Evolutionary conservation across 2,888 invertebrate genomes (phyloP).

Genomic region (Brachyptera putata): DNA sequence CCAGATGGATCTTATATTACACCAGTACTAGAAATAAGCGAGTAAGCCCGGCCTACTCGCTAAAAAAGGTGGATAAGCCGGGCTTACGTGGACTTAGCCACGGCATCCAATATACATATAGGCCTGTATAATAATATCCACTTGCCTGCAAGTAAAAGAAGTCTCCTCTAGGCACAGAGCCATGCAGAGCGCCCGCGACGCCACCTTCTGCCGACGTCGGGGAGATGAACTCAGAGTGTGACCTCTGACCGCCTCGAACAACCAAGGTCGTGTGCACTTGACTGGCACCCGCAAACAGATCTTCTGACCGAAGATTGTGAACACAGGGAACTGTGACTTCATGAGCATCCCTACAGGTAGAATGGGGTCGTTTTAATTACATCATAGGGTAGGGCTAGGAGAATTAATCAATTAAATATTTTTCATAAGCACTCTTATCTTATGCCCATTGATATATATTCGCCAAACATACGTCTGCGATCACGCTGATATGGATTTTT

Average conservation of each 20-base stretch:
- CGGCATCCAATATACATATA: conserved; percentile 1
- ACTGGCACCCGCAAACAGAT: conserved; percentile 39
- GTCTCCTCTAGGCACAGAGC: conserved; percentile 43
- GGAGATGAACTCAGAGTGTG: conserved; percentile 38
- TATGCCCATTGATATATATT: too few species aligned
- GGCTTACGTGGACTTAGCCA: too few species aligned
- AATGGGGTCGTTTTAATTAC: too few species aligned
- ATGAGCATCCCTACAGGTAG: conserved; percentile 40
- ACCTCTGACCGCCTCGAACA: conserved; percentile 43
- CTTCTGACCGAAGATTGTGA: conserved; percentile 43
- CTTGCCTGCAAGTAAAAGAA: conserved; percentile 45
- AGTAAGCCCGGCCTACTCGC: too few species aligned
- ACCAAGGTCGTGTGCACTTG: conserved; percentile 42
- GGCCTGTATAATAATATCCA: conserved; percentile 29
- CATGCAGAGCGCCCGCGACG: conserved; percentile 41
- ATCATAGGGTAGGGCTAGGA: too few species aligned
- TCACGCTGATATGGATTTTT: too few species aligned
- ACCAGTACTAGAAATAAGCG: too few species aligned
- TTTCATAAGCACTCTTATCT: too few species aligned
- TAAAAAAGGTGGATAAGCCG: too few species aligned
- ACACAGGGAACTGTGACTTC: conserved; percentile 43
- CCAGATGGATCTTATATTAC: too few species aligned
- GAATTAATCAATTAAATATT: too few species aligned
- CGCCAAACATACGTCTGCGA: too few species aligned
- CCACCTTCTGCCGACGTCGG: conserved; percentile 37